Conservation (phyloP, 1,140 invertebrate genomes). For the Hyles vespertilio region DNA sequence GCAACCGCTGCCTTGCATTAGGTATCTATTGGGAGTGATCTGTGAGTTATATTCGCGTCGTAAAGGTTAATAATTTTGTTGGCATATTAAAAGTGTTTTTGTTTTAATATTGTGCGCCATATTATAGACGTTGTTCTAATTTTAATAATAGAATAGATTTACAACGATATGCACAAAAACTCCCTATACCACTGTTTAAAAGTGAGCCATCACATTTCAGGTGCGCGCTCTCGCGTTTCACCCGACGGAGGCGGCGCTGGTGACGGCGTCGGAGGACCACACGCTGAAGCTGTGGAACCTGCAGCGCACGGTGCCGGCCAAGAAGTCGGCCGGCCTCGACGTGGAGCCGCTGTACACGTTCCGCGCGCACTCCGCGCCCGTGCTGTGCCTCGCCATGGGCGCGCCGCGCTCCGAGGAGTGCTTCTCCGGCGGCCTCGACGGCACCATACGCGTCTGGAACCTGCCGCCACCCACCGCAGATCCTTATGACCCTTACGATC, state of each 20-base stretch:
- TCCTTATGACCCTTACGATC: conserved; percentile 98
- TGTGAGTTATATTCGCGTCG: too few relatives aligned
- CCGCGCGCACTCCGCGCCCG: conserved; percentile 93
- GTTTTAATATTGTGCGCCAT: too few relatives aligned
- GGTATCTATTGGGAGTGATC: too few relatives aligned
- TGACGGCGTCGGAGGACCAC: conserved; percentile 99
- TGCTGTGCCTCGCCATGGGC: conserved; percentile 95
- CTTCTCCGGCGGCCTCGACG: conserved; percentile 96
- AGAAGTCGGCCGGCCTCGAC: conserved; percentile 97
- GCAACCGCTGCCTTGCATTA: too few relatives aligned
- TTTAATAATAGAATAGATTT: too few relatives aligned
- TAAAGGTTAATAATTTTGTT: too few relatives aligned
- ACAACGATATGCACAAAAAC: not conserved
- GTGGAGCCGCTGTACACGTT: conserved; percentile 99
- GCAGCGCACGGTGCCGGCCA: conserved; percentile 96
- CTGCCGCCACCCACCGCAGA: conserved; percentile 97
- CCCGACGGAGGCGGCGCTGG: conserved; percentile 96
- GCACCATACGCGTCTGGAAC: conserved; percentile 96
- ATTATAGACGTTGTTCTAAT: too few relatives aligned
- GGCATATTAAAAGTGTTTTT: too few relatives aligned
- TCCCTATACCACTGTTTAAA: not conserved
- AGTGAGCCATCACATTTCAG: conserved; percentile 24
- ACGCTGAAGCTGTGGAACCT: conserved; percentile 99
- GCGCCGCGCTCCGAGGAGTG: conserved; percentile 94
- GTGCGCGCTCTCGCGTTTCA: conserved; percentile 97